phyloP scores from a whole-genome alignment of 2,888 invertebrate genomes.

The Drosophila recens region DNA sequence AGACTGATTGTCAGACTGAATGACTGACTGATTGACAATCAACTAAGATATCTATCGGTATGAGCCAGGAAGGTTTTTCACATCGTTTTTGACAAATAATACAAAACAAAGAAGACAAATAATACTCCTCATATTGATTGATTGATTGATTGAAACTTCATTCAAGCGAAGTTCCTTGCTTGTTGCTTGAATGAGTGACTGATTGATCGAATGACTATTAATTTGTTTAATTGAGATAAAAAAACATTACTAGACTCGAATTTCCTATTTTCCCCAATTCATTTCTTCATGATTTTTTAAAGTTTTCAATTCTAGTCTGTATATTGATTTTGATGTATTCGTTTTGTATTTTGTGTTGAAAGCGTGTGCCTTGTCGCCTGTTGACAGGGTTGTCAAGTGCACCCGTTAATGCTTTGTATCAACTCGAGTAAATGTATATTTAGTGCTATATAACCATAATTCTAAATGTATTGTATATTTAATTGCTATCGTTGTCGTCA shows the following conservation, averaged over 20 bases:
- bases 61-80: no score
- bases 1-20: no score
- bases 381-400: conserved; percentile 20
- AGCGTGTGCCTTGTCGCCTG: conserved; percentile 1
- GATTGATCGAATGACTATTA: not conserved
- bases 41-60: no score
- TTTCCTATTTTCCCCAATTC: not conserved
- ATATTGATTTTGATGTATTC: not conserved
- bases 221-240: no score
- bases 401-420: conserved; percentile 6
- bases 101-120: no score
- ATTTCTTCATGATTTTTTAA: not conserved
- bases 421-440: not conserved
- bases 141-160: no score
- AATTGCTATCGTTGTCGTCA: conserved; percentile 75
- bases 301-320: not conserved
- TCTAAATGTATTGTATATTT: conserved; percentile 64
- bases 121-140: no score
- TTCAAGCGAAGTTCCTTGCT: not conserved
- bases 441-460: conserved; percentile 56
- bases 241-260: not conserved
- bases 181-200: not conserved
- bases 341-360: not conserved
- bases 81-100: no score
- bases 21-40: not conserved